A percentile compares a stretch with the other conserved stretches of the same genome.
phyloP scores from a whole-genome alignment of 2,888 invertebrate genomes.

The Dendrolimus pini region DNA sequence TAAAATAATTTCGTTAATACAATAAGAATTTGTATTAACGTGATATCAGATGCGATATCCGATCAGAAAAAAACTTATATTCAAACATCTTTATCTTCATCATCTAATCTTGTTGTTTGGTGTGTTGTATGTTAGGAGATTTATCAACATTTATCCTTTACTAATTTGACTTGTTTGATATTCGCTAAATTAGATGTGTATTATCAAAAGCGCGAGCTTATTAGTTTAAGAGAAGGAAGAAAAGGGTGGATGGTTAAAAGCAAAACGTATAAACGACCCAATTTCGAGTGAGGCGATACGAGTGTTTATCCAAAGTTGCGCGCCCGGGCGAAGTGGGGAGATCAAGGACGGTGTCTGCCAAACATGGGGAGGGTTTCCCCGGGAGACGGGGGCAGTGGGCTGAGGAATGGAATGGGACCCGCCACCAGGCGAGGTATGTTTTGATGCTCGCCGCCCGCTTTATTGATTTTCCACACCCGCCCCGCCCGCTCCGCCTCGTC shows the following conservation, averaged over 20 bases:
- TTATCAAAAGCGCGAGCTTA: constrained; percentile 16
- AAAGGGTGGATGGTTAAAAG: constrained; percentile 24
- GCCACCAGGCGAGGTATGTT: constrained; percentile 52
- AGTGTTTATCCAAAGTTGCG: constrained; percentile 71
- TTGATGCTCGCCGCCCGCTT: constrained; percentile 70
- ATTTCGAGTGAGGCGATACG: constrained; percentile 62
- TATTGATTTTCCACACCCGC: constrained; percentile 69
- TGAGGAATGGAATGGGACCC: constrained; percentile 28
- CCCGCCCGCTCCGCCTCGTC: constrained; percentile 39
- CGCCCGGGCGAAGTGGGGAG: constrained; percentile 61
- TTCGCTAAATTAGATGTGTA: neutral
- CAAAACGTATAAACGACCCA: constrained; percentile 66
- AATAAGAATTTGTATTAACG: too few relatives aligned
- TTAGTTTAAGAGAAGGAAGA: constrained; percentile 28
- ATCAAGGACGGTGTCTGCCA: constrained; percentile 76
- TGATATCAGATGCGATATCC: too few relatives aligned
- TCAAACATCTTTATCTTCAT: too few relatives aligned
- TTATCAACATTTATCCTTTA: neutral
- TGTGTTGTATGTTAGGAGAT: neutral
- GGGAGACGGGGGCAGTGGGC: constrained; percentile 47
- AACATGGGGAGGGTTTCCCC: constrained; percentile 73
- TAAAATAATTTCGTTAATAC: too few relatives aligned
- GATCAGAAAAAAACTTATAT: too few relatives aligned
- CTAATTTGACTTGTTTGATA: neutral
- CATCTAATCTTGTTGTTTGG: neutral